Percentiles rank a stretch among this genome's conserved stretches.
Evolutionary conservation across 2,888 invertebrate genomes (phyloP).

Genomic region (Neocrepidodera transversa): DNA sequence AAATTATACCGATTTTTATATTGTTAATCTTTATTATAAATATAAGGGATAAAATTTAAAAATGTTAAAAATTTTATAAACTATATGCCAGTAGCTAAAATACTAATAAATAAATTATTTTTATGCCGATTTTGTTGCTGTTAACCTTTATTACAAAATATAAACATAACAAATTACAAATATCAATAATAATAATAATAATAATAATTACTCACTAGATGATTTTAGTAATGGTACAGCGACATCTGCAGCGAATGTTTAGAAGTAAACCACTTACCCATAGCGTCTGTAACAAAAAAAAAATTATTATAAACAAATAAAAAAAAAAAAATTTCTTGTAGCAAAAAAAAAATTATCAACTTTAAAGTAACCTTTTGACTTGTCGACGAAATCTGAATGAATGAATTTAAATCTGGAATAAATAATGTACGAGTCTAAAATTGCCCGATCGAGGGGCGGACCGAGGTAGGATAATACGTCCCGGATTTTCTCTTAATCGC

Average conservation of each 20-base stretch:
- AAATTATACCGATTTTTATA: too few species aligned
- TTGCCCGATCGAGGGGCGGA: neutral
- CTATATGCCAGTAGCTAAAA: too few species aligned
- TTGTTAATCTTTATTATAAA: too few species aligned
- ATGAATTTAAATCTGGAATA: neutral
- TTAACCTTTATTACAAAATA: conserved; percentile 5
- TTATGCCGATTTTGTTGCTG: too few species aligned
- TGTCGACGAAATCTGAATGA: too few species aligned
- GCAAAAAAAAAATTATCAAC: too few species aligned
- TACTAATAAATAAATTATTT: too few species aligned
- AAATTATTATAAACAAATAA: too few species aligned
- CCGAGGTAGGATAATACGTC: conserved; percentile 1
- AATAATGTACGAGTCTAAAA: neutral
- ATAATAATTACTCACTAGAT: neutral
- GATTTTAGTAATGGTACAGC: conserved; percentile 38
- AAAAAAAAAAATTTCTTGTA: too few species aligned
- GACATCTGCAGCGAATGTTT: conserved; percentile 43
- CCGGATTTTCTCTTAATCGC: conserved; percentile 55
- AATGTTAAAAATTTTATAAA: too few species aligned
- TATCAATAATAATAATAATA: neutral
- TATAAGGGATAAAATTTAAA: too few species aligned
- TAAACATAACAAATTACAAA: conserved; percentile 10
- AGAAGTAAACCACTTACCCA: conserved; percentile 70
- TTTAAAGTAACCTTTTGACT: too few species aligned
- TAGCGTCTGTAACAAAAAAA: conserved; percentile 80